Percentiles rank a stretch among this genome's conserved stretches.
Conservation (phyloP, 1,140 invertebrate species). For the Nasonia giraulti region DNA sequence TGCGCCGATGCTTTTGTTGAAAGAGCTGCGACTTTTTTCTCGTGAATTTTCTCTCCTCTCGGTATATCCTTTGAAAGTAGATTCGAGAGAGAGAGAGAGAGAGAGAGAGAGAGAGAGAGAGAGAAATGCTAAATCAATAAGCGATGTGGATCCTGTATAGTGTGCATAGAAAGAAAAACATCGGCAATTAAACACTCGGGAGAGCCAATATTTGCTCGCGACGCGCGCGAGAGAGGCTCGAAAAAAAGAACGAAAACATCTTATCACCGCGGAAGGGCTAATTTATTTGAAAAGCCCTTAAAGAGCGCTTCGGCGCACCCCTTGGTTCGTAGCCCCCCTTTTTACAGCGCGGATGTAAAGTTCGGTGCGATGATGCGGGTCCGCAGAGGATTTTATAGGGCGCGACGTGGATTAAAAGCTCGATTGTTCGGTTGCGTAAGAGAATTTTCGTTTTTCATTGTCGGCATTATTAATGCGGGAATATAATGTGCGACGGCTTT, state of each 20-base stretch:
- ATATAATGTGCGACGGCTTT: too few species aligned
- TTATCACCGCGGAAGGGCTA: constrained; percentile 13
- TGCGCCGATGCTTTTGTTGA: too few species aligned
- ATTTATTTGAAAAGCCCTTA: constrained; percentile 39
- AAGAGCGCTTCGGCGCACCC: constrained; percentile 10
- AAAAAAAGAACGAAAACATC: constrained; percentile 37
- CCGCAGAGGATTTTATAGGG: background rate
- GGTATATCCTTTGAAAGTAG: too few species aligned
- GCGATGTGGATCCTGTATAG: too few species aligned
- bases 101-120: background rate
- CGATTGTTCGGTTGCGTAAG: background rate
- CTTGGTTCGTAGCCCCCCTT: background rate
- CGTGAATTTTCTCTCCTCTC: too few species aligned
- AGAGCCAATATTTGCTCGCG: constrained; percentile 34
- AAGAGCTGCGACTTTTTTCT: too few species aligned
- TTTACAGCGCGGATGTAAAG: background rate
- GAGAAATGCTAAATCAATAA: constrained; percentile 15
- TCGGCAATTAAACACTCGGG: constrained; percentile 29
- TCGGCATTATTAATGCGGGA: background rate
- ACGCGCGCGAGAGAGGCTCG: background rate
- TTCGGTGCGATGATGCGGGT: background rate
- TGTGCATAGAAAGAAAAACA: constrained; percentile 18
- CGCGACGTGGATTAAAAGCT: background rate
- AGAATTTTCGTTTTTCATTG: background rate
- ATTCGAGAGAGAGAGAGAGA: background rate